Percentiles rank a stretch among this genome's conserved stretches.
Conservation (phyloP, 2,888 invertebrate genomes). For the Chromoteleia sp. region DNA sequence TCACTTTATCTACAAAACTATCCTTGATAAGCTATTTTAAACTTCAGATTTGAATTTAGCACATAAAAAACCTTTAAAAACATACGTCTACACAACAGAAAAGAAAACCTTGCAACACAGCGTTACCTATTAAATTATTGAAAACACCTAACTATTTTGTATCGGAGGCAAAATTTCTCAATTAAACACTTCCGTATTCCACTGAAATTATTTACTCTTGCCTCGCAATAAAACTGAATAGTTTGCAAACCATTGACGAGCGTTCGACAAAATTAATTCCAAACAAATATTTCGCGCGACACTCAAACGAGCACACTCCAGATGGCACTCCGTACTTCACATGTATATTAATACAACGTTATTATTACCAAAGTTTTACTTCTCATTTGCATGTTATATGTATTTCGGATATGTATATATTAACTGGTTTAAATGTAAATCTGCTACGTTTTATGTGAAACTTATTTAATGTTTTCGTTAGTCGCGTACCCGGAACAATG, state of each 20-base stretch:
- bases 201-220: too few relatives aligned
- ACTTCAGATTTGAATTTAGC: too few relatives aligned
- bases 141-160: too few relatives aligned
- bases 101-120: too few relatives aligned
- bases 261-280: constrained; percentile 7
- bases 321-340: background rate
- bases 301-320: background rate
- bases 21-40: too few relatives aligned
- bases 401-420: constrained; percentile 22
- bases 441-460: constrained; percentile 12
- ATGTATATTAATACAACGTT: constrained; percentile 18
- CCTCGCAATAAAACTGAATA: background rate
- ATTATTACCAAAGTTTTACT: constrained; percentile 28
- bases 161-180: background rate
- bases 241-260: background rate
- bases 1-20: too few relatives aligned
- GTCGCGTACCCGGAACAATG: constrained; percentile 1
- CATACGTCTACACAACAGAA: too few relatives aligned
- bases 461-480: constrained; percentile 18
- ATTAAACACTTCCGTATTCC: background rate
- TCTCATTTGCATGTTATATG: constrained; percentile 24
- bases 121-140: too few relatives aligned
- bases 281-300: background rate
- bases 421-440: constrained; percentile 42
- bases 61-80: too few relatives aligned